Percentiles rank a stretch among this genome's conserved stretches.
Conservation (phyloP, 2,113 vertebrate genomes). For the Isurus oxyrinchus region DNA sequence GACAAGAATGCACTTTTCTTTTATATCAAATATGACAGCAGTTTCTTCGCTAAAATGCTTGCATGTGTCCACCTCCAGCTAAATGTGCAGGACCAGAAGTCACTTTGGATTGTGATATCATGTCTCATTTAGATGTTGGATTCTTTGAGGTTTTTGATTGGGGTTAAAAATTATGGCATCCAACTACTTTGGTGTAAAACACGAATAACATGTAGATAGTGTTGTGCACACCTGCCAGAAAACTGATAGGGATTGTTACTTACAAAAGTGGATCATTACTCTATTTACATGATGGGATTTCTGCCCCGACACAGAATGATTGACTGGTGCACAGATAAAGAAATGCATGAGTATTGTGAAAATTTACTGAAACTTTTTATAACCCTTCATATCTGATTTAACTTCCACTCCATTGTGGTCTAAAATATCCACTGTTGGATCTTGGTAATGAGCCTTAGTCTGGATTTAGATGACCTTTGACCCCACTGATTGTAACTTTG, state of each 20-base stretch:
- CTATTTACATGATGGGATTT: neutral
- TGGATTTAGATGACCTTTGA: slow-evolving; percentile 32
- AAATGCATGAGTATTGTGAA: neutral
- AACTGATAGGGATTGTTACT: neutral
- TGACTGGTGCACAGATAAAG: neutral
- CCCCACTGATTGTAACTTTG: slow-evolving; percentile 32
- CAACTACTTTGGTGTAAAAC: neutral
- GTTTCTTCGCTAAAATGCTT: neutral
- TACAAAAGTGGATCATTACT: neutral
- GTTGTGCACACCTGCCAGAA: neutral
- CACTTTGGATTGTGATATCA: neutral
- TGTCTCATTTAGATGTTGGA: neutral
- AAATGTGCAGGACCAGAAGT: neutral
- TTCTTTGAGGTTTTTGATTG: slow-evolving; percentile 5
- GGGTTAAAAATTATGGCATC: neutral
- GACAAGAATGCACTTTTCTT: neutral
- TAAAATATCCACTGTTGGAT: slow-evolving; percentile 6
- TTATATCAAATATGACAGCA: neutral
- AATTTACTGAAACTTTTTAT: neutral
- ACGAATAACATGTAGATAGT: neutral
- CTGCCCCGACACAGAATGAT: neutral
- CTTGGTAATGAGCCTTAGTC: neutral
- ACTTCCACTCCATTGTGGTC: neutral
- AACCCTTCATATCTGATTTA: neutral
- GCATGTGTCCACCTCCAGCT: neutral